Evolutionary conservation across 2,113 vertebrate genomes (phyloP), one percentile per base, ranked within the genome.

Genomic region (Brachirus orientalis): DNA sequence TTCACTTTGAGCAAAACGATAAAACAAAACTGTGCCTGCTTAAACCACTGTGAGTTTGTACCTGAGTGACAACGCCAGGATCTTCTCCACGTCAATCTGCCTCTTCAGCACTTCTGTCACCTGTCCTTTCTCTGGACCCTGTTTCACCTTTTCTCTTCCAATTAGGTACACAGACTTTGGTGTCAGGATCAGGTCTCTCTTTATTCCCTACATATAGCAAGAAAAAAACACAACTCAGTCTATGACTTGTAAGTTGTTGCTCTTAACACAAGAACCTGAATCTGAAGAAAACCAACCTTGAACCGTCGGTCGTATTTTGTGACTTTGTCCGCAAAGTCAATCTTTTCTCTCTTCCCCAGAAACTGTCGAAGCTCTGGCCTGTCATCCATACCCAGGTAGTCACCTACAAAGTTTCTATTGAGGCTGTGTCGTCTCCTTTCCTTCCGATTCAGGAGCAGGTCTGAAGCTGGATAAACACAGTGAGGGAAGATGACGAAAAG

Each of bases 331-430:
- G 97, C 96, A 58, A 99, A 99, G 72, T 98, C 96, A 0, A 98
- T 95, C 92, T 99, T 99, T 80, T 99, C 98, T 46, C 97, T 93
- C 72, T 96, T 98, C 82, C 85, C 96, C 75, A 99, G 89, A 19
- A 98, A 99, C 89, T 98, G 96, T 1, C 97, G 94, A 0, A 99
- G 94, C 64, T 99, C 97, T 0, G 98, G 96, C 46, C 93, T 91
- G 60, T 98, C 96, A 0, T 98, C 98, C 97, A 99, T 96, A 14
- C 98, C 98, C 10, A 99, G 93, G 77, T 99, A 99, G 86, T 99
- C 98, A 0, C 98, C 98, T 1, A 98, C 93, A 71, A 99, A 99
- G 87, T 99, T 99, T 76, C 98, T 93, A 90, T 99, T 99, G 61
- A 99, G 93, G 86, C 98, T 99, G 92, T 99, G 96, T 59, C 95